A percentile compares a stretch with the other conserved stretches of the same genome.
These are phyloP conservation scores for Pinna nobilis DNA, from an alignment of 1,140 invertebrate genomes.

Conservation along the genomic window DNA sequence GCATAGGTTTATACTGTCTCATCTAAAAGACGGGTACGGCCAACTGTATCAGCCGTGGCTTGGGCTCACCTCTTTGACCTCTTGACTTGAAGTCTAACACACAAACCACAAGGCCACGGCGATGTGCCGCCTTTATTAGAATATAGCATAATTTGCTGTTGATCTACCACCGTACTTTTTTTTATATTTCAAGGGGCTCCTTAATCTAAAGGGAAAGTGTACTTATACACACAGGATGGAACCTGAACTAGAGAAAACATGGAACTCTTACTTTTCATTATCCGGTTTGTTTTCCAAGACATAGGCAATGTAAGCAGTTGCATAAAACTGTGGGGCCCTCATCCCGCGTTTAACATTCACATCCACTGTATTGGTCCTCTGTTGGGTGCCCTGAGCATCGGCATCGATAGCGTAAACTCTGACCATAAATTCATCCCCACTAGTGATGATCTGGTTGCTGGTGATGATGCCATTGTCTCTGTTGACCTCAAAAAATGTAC, in stretches of 20 bases:
- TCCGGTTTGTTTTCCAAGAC: slow-evolving; percentile 15
- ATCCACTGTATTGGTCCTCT: slow-evolving; percentile 1
- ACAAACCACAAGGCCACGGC: too few species aligned
- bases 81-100: too few species aligned
- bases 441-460: slow-evolving; percentile 10
- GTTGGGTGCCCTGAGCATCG: not conserved
- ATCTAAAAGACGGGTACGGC: too few species aligned
- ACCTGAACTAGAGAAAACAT: not conserved
- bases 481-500: slow-evolving; percentile 22
- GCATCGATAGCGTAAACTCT: slow-evolving; percentile 22
- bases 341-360: slow-evolving; percentile 6
- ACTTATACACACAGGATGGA: not conserved
- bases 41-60: too few species aligned
- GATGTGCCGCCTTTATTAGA: too few species aligned
- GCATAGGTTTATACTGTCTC: too few species aligned
- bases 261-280: slow-evolving; percentile 21
- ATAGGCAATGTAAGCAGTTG: slow-evolving; percentile 8
- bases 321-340: slow-evolving; percentile 20
- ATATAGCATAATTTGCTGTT: too few species aligned
- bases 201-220: not conserved
- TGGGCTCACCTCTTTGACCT: not conserved
- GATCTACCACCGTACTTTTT: too few species aligned
- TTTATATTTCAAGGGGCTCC: not conserved
- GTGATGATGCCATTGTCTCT: slow-evolving; percentile 2
- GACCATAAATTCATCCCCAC: not conserved